Conservation (phyloP, 2,113 vertebrate genomes). For the Ptyas mucosa region DNA sequence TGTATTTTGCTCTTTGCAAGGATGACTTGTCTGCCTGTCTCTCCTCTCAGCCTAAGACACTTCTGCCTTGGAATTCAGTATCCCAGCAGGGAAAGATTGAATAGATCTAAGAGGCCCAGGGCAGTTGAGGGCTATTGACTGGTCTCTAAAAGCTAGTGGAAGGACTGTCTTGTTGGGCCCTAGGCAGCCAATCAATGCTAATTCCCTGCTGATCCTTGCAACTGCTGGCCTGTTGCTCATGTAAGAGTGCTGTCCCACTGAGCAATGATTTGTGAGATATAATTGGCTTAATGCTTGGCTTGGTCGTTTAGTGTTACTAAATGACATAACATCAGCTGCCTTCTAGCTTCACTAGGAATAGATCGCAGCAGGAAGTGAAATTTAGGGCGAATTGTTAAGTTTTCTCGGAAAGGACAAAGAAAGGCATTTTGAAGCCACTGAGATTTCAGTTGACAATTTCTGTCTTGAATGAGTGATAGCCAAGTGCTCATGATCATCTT, state of each 20-base stretch:
- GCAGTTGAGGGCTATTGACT: not conserved
- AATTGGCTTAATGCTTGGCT: slow-evolving; percentile 55
- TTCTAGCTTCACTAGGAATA: slow-evolving; percentile 1
- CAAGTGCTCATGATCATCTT: not conserved
- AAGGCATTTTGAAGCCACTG: accelerated
- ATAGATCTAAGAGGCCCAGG: not conserved
- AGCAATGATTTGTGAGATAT: slow-evolving; percentile 38
- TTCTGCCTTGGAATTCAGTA: not conserved
- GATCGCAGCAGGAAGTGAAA: accelerated
- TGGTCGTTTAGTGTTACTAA: slow-evolving; percentile 11
- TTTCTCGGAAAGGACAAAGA: accelerated
- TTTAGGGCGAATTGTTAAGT: accelerated
- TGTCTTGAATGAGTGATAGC: not conserved
- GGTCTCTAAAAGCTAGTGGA: accelerated
- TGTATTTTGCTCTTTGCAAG: not conserved
- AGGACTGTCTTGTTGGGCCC: not conserved
- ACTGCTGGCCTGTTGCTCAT: slow-evolving; percentile 22
- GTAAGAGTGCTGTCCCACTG: not conserved
- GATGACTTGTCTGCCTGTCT: not conserved
- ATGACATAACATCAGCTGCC: slow-evolving; percentile 4
- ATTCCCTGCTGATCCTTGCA: not conserved
- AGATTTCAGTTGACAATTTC: not conserved
- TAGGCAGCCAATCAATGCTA: slow-evolving; percentile 6
- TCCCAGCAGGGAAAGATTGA: not conserved
- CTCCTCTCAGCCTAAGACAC: not conserved